phyloP scores from a whole-genome alignment of 2,888 invertebrate species.

The Eupithecia tripunctaria region DNA sequence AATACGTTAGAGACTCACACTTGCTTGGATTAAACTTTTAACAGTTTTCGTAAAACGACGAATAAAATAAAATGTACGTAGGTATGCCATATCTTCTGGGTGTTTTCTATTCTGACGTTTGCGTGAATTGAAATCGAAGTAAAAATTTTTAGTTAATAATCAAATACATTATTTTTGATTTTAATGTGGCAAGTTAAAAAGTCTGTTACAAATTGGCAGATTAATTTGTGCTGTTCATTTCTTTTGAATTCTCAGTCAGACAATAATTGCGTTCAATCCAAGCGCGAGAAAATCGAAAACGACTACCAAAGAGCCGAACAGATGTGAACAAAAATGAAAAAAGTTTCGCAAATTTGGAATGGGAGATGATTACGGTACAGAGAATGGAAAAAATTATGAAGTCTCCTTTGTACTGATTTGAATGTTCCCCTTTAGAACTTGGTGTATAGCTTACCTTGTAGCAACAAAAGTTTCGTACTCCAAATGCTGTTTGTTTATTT shows the following conservation, averaged over 20 bases:
- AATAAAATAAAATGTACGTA: slow-evolving; percentile 1
- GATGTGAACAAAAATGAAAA: slow-evolving; percentile 83
- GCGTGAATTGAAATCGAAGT: not conserved
- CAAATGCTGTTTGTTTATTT: slow-evolving; percentile 47
- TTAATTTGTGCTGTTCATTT: not conserved
- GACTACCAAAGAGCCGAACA: slow-evolving; percentile 68
- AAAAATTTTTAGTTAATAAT: not conserved
- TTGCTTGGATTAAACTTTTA: slow-evolving; percentile 55
- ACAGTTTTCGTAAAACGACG: slow-evolving; percentile 34
- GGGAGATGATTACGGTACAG: slow-evolving; percentile 81
- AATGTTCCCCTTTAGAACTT: slow-evolving; percentile 74
- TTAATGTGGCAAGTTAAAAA: not conserved
- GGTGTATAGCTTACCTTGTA: slow-evolving; percentile 66
- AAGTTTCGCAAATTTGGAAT: slow-evolving; percentile 79
- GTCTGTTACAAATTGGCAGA: not conserved
- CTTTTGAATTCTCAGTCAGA: slow-evolving; percentile 12
- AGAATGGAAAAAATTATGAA: slow-evolving; percentile 81
- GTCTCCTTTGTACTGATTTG: slow-evolving; percentile 76
- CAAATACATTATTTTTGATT: not conserved
- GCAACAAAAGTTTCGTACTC: slow-evolving; percentile 69
- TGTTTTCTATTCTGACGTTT: not conserved
- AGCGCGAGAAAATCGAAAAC: slow-evolving; percentile 65
- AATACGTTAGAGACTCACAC: slow-evolving; percentile 71
- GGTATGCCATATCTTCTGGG: not conserved
- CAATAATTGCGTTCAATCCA: slow-evolving; percentile 44